Conservation (phyloP, 1,140 invertebrate genomes). For the Cydia splendana region DNA sequence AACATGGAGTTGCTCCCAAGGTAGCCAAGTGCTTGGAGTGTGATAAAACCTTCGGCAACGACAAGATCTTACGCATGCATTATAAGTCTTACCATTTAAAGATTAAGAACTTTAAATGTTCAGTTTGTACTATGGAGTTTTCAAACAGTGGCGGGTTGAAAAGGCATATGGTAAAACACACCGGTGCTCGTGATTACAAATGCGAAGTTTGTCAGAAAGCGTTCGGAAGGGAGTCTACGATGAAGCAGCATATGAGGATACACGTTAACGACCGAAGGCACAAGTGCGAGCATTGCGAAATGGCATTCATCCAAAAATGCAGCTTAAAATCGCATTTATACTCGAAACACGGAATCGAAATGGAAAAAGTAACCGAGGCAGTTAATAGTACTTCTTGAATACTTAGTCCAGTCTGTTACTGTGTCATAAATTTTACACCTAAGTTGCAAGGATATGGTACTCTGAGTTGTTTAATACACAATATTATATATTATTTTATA, state of each 20-base stretch:
- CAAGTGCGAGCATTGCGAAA: conserved; percentile 55
- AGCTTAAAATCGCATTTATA: conserved; percentile 33
- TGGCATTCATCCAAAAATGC: conserved; percentile 50
- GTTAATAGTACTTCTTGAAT: not conserved
- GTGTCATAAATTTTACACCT: too few relatives aligned
- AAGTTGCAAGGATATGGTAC: too few relatives aligned
- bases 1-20: conserved; percentile 38
- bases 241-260: conserved; percentile 90
- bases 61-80: conserved; percentile 35
- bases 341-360: conserved; percentile 21
- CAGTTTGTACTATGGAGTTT: conserved; percentile 64
- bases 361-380: not conserved
- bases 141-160: conserved; percentile 60
- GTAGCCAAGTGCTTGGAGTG: conserved; percentile 45
- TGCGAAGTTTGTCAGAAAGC: conserved; percentile 79
- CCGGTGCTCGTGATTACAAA: conserved; percentile 75
- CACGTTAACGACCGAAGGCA: conserved; percentile 80
- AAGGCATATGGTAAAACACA: conserved; percentile 79
- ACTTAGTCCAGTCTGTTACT: not conserved
- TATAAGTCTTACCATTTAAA: conserved; percentile 34
- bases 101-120: conserved; percentile 46
- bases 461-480: not conserved
- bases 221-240: conserved; percentile 62
- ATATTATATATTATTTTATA: not conserved
- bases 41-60: conserved; percentile 37